A percentile compares a stretch with the other conserved stretches of the same genome.
Evolutionary conservation across 2,888 invertebrate genomes (phyloP).

Genomic region (Morpho helenor): DNA sequence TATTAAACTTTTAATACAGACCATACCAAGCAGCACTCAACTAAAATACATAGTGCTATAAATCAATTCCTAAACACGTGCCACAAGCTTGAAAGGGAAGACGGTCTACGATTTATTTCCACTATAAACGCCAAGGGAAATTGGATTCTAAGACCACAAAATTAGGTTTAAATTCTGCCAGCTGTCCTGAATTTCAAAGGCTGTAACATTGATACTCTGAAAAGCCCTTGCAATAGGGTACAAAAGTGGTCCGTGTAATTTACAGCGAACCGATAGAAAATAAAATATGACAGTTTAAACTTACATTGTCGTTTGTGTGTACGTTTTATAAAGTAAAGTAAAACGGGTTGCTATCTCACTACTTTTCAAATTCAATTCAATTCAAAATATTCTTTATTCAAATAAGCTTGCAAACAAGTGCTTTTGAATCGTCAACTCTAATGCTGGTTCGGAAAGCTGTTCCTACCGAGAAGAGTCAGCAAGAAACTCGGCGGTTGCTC

Average conservation of each 20-base stretch:
- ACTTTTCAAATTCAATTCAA: too few species aligned
- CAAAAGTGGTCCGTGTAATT: slow-evolving; percentile 54
- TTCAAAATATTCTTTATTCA: too few species aligned
- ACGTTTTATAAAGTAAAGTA: too few species aligned
- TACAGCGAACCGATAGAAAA: slow-evolving; percentile 54
- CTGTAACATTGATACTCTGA: slow-evolving; percentile 31
- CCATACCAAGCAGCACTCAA: slow-evolving; percentile 6
- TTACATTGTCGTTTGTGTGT: background rate
- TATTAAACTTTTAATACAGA: slow-evolving; percentile 5
- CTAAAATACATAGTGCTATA: slow-evolving; percentile 35
- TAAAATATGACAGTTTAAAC: slow-evolving; percentile 29
- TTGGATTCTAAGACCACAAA: background rate
- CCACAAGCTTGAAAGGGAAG: slow-evolving; percentile 24
- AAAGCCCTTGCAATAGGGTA: slow-evolving; percentile 50
- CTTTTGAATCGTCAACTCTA: too few species aligned
- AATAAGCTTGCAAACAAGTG: too few species aligned
- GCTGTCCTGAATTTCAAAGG: slow-evolving; percentile 26
- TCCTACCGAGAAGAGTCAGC: too few species aligned
- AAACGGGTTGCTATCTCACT: too few species aligned
- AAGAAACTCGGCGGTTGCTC: too few species aligned
- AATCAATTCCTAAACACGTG: slow-evolving; percentile 51
- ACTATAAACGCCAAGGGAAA: slow-evolving; percentile 22
- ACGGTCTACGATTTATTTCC: slow-evolving; percentile 17
- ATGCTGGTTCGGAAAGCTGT: too few species aligned
- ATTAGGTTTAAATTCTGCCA: slow-evolving; percentile 10